phyloP scores from a whole-genome alignment of 2,113 vertebrate species.

The Rhagologus leucostigma region DNA sequence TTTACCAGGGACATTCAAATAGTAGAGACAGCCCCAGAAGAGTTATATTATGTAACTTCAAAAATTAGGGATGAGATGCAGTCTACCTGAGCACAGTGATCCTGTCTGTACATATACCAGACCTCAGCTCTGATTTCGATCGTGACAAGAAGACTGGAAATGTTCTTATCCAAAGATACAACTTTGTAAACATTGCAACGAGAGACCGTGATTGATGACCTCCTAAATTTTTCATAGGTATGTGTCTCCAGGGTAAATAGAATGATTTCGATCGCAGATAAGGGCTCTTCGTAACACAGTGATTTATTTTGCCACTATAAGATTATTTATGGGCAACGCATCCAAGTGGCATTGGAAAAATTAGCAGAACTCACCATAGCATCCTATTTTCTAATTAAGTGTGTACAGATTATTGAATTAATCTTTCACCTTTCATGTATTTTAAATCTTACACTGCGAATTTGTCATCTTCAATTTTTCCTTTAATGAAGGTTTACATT shows the following conservation, averaged over 20 bases:
- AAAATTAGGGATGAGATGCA: background rate
- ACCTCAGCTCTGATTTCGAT: background rate
- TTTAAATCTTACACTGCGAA: background rate
- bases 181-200: background rate
- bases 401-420: background rate
- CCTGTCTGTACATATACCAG: background rate
- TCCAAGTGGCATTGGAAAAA: background rate
- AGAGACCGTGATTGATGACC: background rate
- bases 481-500: background rate
- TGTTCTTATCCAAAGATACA: background rate
- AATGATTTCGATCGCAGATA: background rate
- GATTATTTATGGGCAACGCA: background rate
- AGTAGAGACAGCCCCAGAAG: background rate
- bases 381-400: background rate
- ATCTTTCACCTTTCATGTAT: background rate
- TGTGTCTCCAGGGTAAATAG: background rate
- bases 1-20: background rate
- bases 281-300: background rate
- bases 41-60: background rate
- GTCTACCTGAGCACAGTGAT: background rate
- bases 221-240: conserved; percentile 36
- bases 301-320: conserved; percentile 14
- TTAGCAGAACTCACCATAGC: background rate
- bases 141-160: background rate
- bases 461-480: background rate